phyloP scores from a whole-genome alignment of 2,797 vertebrate genomes.

The Sebastes vulpes region DNA sequence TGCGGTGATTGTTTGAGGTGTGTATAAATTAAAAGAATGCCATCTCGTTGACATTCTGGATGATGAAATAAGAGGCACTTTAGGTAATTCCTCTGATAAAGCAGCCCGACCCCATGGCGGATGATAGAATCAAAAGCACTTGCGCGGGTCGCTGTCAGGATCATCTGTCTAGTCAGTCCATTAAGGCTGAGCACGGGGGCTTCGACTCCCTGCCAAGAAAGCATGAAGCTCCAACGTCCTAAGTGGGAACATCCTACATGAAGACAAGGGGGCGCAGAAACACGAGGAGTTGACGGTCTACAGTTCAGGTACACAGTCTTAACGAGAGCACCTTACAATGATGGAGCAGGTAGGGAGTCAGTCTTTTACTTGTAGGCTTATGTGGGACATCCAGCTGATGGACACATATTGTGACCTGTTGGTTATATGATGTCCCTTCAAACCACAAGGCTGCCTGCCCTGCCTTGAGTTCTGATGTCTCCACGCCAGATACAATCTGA shows the following conservation, averaged over 20 bases:
- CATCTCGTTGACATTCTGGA: conserved; percentile 90
- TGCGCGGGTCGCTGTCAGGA: conserved; percentile 88
- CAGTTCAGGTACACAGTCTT: neutral
- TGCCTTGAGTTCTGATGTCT: neutral
- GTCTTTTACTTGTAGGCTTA: neutral
- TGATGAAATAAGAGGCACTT: conserved; percentile 99
- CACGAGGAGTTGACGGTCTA: neutral
- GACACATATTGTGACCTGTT: neutral
- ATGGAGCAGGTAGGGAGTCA: neutral
- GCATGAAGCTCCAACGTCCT: conserved; percentile 29
- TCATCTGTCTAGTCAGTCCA: conserved; percentile 91
- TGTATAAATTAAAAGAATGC: conserved; percentile 95
- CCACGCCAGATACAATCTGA: neutral
- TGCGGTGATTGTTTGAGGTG: conserved; percentile 86
- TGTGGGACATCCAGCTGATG: neutral
- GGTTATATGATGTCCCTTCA: neutral
- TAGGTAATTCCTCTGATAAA: conserved; percentile 97
- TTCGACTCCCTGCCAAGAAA: conserved; percentile 63
- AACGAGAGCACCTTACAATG: neutral
- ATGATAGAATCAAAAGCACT: conserved; percentile 95
- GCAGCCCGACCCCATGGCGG: conserved; percentile 87
- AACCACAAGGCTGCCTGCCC: neutral
- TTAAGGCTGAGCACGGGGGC: conserved; percentile 68
- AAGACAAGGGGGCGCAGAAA: conserved; percentile 1
- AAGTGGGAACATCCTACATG: conserved; percentile 31